These are phyloP conservation scores for Orthosia gracilis DNA, from an alignment of 2,888 invertebrate species.

Conservation along the genomic window DNA sequence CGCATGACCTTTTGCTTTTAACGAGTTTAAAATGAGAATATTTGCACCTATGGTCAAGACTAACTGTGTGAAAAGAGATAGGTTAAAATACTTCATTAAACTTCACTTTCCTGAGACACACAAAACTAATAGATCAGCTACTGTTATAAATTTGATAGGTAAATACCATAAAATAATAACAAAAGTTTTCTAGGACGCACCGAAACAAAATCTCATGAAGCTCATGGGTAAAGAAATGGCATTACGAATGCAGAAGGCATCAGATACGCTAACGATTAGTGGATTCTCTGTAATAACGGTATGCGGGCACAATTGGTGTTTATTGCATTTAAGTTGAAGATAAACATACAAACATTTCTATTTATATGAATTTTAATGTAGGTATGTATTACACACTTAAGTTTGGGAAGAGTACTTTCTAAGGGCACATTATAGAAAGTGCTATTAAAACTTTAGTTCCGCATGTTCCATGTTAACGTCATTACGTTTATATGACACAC, in stretches of 20 bases:
- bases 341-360: slow-evolving; percentile 32
- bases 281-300: slow-evolving; percentile 63
- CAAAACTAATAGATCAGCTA: slow-evolving; percentile 7
- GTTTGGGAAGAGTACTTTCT: slow-evolving; percentile 40
- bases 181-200: slow-evolving; percentile 52
- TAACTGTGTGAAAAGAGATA: too few relatives aligned
- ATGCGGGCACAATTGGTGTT: slow-evolving; percentile 42
- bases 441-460: slow-evolving; percentile 36
- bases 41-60: not conserved
- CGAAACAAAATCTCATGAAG: slow-evolving; percentile 58
- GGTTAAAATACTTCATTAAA: too few relatives aligned
- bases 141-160: slow-evolving; percentile 8
- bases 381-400: slow-evolving; percentile 25
- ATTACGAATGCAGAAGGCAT: slow-evolving; percentile 60
- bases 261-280: slow-evolving; percentile 62
- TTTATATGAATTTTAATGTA: slow-evolving; percentile 25
- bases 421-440: slow-evolving; percentile 52
- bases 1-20: slow-evolving; percentile 18
- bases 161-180: slow-evolving; percentile 21
- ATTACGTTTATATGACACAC: slow-evolving; percentile 28
- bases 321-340: slow-evolving; percentile 44
- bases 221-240: slow-evolving; percentile 56
- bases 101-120: not conserved
- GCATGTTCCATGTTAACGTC: slow-evolving; percentile 22
- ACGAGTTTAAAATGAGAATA: slow-evolving; percentile 5